Evolutionary conservation across 1,140 invertebrate species (phyloP).

Genomic region (Diorhabda elongata): DNA sequence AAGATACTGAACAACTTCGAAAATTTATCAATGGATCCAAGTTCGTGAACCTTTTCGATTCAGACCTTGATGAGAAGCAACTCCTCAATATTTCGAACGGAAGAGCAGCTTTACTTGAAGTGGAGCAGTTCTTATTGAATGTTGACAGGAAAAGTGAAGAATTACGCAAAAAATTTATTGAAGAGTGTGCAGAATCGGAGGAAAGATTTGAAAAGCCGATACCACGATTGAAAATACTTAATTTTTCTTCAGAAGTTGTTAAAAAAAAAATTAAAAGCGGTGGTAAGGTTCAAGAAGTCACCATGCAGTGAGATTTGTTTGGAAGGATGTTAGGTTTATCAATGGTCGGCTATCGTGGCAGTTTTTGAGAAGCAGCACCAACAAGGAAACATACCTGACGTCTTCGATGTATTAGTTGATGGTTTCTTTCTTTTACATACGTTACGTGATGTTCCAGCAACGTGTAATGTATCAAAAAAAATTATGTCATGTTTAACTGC

Average conservation of each 20-base stretch:
- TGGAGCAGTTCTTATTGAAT: conserved; percentile 26
- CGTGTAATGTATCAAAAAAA: conserved; percentile 18
- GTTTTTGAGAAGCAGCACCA: conserved; percentile 23
- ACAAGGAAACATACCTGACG: conserved; percentile 13
- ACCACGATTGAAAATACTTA: conserved; percentile 15
- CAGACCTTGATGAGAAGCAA: no score
- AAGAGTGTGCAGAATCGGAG: conserved; percentile 21
- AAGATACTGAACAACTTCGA: not conserved
- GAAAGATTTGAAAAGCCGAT: conserved; percentile 32
- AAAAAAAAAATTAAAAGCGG: conserved; percentile 28
- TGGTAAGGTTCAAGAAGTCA: conserved; percentile 34
- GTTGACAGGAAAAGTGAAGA: conserved; percentile 16
- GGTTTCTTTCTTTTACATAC: conserved; percentile 17
- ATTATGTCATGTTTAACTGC: conserved; percentile 18
- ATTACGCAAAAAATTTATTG: conserved; percentile 21
- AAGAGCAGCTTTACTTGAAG: conserved; percentile 6
- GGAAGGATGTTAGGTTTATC: conserved; percentile 32
- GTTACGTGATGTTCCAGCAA: conserved; percentile 11
- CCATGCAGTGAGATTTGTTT: conserved; percentile 38
- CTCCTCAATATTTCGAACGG: conserved; percentile 26
- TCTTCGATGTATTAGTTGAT: conserved; percentile 29
- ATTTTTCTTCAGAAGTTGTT: conserved; percentile 19
- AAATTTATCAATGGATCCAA: conserved; percentile 3
- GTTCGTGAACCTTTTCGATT: conserved; percentile 29
- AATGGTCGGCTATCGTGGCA: conserved; percentile 26